These are phyloP conservation scores for Ormyrus labotus DNA, from an alignment of 2,888 invertebrate genomes.

Conservation along the genomic window DNA sequence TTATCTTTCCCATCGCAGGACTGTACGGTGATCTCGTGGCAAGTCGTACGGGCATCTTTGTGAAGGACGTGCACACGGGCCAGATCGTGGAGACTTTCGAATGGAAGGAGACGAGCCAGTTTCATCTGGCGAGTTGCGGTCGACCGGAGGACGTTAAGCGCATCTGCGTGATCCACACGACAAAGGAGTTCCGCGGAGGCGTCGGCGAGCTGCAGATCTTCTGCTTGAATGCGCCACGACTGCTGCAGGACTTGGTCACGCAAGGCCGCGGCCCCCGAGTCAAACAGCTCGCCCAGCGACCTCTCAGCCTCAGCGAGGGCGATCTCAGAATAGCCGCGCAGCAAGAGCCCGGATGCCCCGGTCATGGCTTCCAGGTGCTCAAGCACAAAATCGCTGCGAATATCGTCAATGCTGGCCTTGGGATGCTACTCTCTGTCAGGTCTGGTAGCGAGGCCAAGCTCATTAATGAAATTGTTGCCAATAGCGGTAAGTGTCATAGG, in stretches of 20 bases:
- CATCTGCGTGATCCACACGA: slow-evolving; percentile 81
- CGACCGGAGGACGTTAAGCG: slow-evolving; percentile 78
- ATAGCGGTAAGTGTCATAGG: slow-evolving; percentile 30
- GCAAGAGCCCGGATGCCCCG: slow-evolving; percentile 4
- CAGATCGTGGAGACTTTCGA: slow-evolving; percentile 77
- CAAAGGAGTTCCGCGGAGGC: slow-evolving; percentile 77
- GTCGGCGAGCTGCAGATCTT: slow-evolving; percentile 77
- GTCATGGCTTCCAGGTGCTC: slow-evolving; percentile 55
- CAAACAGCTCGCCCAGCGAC: slow-evolving; percentile 60
- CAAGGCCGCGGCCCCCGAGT: slow-evolving; percentile 73
- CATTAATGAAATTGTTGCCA: slow-evolving; percentile 58
- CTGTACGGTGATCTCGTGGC: slow-evolving; percentile 79
- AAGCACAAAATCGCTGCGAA: slow-evolving; percentile 63
- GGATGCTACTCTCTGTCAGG: slow-evolving; percentile 60
- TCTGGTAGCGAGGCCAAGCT: slow-evolving; percentile 66
- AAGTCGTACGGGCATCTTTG: slow-evolving; percentile 78
- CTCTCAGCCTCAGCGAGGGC: slow-evolving; percentile 58
- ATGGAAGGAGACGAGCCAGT: slow-evolving; percentile 81
- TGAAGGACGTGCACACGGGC: slow-evolving; percentile 78
- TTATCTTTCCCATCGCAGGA: slow-evolving; percentile 67
- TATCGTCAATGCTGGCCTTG: slow-evolving; percentile 65
- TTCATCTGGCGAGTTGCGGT: slow-evolving; percentile 77
- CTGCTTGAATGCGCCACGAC: slow-evolving; percentile 75
- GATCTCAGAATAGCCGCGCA: slow-evolving; percentile 47
- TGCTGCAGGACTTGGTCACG: slow-evolving; percentile 76